A percentile compares a stretch with the other conserved stretches of the same genome.
Evolutionary conservation across 2,113 vertebrate genomes (phyloP).

Genomic region (Mus musculus): DNA sequence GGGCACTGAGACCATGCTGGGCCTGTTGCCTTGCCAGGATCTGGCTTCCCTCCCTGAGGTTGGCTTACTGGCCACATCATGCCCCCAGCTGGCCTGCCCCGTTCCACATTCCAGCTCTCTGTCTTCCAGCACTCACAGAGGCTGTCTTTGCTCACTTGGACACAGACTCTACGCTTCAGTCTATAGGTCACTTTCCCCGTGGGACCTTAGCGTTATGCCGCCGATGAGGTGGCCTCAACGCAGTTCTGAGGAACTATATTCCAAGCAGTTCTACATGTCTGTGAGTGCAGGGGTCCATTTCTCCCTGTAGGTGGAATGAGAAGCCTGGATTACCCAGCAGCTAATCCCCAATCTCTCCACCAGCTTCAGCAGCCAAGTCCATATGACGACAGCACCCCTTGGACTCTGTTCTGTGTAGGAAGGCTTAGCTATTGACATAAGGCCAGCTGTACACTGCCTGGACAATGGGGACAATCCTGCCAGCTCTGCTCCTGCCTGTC

Average conservation of each 20-base stretch:
- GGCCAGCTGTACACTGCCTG: too few species aligned
- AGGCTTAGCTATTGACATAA: fast-evolving
- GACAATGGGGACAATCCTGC: too few species aligned
- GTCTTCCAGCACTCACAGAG: too few species aligned
- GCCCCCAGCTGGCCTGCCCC: background rate
- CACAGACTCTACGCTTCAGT: background rate
- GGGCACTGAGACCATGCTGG: fast-evolving
- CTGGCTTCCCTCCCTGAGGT: background rate
- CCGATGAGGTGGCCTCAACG: fast-evolving
- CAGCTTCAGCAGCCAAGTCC: too few species aligned
- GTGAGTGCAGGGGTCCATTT: fast-evolving
- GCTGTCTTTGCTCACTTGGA: background rate
- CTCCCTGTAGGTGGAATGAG: background rate
- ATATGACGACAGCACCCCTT: fast-evolving
- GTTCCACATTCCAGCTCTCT: background rate
- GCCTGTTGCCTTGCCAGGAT: background rate
- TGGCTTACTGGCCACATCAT: background rate
- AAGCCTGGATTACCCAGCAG: background rate
- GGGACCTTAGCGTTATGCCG: fast-evolving
- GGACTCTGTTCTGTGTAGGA: background rate
- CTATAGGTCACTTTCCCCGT: background rate
- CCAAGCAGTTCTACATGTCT: too few species aligned
- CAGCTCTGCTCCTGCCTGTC: background rate
- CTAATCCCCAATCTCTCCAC: background rate
- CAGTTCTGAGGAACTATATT: background rate